Evolutionary conservation across 1,140 invertebrate genomes (phyloP).

Genomic region (Drosophila yakuba): DNA sequence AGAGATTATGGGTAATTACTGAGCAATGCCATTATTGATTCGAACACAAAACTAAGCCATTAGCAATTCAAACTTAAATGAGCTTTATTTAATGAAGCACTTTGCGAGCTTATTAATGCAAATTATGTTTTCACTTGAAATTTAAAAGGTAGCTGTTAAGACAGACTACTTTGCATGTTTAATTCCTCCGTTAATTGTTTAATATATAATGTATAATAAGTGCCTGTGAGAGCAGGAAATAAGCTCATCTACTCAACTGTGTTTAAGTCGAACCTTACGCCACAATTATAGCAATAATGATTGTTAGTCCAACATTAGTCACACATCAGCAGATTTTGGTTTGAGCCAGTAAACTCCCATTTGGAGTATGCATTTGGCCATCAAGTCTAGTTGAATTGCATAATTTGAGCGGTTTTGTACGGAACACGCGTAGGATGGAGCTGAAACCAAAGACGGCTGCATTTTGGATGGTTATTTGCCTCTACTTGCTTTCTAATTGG

Average conservation of each 20-base stretch:
- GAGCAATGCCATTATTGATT: conserved; percentile 2
- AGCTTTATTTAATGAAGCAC: neutral
- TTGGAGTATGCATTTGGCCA: conserved; percentile 3
- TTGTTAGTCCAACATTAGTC: conserved; percentile 36
- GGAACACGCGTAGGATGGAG: neutral
- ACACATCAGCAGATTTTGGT: conserved; percentile 21
- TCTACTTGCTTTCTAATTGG: conserved; percentile 28
- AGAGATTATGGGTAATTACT: conserved; percentile 32
- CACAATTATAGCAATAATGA: neutral
- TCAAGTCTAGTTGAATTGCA: conserved; percentile 26
- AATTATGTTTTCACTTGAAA: neutral
- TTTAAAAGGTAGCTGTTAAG: neutral
- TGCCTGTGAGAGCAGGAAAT: conserved; percentile 13
- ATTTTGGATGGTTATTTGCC: conserved; percentile 1
- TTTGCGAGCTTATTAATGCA: neutral
- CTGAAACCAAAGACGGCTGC: conserved; percentile 8
- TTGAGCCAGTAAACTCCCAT: neutral
- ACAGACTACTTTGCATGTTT: neutral
- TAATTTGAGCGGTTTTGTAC: conserved; percentile 3
- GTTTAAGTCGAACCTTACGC: neutral
- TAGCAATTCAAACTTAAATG: conserved; percentile 2
- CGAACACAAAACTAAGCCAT: conserved; percentile 3
- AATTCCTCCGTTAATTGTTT: neutral
- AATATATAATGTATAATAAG: too few species aligned
- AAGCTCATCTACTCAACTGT: conserved; percentile 6